These are phyloP conservation scores for Balaeniceps rex DNA, from an alignment of 2,113 vertebrate species.

Conservation along the genomic window DNA sequence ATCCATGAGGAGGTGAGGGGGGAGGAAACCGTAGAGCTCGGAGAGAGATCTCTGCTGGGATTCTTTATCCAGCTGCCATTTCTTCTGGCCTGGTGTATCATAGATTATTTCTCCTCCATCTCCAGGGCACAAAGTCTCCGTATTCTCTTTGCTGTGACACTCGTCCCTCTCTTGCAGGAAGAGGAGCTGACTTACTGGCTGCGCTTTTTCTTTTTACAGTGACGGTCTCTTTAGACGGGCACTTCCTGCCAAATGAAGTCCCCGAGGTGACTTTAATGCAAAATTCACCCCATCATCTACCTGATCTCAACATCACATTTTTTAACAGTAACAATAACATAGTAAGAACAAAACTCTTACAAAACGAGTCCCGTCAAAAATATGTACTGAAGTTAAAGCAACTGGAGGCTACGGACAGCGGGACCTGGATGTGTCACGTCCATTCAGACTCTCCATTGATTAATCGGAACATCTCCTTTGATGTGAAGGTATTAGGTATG, in stretches of 20 bases:
- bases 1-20: background rate
- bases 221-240: background rate
- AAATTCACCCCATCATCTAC: background rate
- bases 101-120: background rate
- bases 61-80: background rate
- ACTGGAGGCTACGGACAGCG: background rate
- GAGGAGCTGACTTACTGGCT: background rate
- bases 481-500: conserved; percentile 69
- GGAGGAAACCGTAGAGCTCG: background rate
- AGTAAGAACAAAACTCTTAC: background rate
- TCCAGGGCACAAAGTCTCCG: background rate
- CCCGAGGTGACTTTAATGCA: conserved; percentile 41
- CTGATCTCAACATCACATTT: background rate
- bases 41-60: background rate
- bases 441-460: background rate
- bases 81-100: background rate
- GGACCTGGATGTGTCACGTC: conserved; percentile 56
- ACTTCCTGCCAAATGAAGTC: conserved; percentile 6
- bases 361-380: accelerated
- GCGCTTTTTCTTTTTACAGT: conserved; percentile 1
- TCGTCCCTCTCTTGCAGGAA: background rate
- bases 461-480: background rate
- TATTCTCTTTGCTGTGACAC: background rate
- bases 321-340: background rate
- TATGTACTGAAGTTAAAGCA: background rate